Conservation (phyloP, 2,797 vertebrate genomes). For the Scarus forsteni region DNA sequence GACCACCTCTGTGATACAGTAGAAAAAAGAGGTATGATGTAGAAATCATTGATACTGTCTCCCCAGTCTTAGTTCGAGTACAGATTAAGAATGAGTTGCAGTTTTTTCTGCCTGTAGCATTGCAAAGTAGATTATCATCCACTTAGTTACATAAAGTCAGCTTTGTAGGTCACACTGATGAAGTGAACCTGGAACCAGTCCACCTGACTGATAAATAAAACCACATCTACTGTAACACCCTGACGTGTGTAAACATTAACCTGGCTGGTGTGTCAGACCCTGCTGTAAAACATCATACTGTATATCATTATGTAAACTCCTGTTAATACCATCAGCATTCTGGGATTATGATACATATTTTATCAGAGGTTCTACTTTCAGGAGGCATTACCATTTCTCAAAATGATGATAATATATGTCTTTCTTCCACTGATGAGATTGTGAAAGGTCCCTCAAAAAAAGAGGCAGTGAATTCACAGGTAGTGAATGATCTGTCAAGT, state of each 20-base stretch:
- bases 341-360: no score
- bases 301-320: constrained; percentile 13
- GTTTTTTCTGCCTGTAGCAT: not conserved
- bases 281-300: constrained; percentile 10
- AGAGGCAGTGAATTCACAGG: no score
- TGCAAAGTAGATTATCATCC: not conserved
- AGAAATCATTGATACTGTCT: no score
- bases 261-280: constrained; percentile 20
- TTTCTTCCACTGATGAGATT: no score
- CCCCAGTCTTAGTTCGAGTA: not conserved
- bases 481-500: no score
- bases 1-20: no score
- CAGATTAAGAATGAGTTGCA: not conserved
- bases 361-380: no score
- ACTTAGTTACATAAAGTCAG: not conserved
- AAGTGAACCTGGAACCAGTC: constrained; percentile 17
- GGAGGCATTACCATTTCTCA: no score
- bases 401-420: no score
- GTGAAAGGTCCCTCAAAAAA: no score
- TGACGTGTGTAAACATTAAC: constrained; percentile 60
- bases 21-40: no score
- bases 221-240: constrained; percentile 19
- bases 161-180: not conserved
- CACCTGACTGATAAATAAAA: constrained; percentile 33
- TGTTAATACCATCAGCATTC: not conserved